Evolutionary conservation across 2,888 invertebrate genomes (phyloP).

Genomic region (Nemurella pictetii): DNA sequence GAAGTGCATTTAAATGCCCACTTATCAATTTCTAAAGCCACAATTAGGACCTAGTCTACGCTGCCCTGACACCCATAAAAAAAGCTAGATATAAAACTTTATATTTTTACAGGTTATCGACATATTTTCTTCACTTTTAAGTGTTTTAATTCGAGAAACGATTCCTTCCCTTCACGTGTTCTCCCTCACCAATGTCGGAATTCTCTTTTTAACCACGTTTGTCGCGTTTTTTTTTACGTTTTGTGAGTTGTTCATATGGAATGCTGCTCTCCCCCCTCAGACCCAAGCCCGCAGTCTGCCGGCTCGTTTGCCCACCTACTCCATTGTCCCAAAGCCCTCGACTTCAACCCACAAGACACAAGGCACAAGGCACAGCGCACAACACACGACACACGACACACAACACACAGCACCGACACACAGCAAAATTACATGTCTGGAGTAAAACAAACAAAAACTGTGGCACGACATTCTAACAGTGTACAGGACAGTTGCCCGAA

Average conservation of each 20-base stretch:
- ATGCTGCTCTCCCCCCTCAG: constrained; percentile 43
- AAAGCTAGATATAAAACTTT: too few relatives aligned
- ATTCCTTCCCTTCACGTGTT: constrained; percentile 1
- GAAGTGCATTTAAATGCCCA: too few relatives aligned
- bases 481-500: background rate
- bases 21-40: too few relatives aligned
- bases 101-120: too few relatives aligned
- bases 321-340: constrained; percentile 10
- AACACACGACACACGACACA: background rate
- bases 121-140: background rate
- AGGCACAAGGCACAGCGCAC: background rate
- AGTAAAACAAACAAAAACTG: background rate
- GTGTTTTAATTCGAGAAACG: background rate
- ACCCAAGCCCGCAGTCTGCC: constrained; percentile 36
- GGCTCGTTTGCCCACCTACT: constrained; percentile 25
- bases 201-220: constrained; percentile 25
- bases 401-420: too few relatives aligned
- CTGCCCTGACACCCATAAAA: too few relatives aligned
- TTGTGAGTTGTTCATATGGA: background rate
- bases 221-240: constrained; percentile 27
- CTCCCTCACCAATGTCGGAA: constrained; percentile 11
- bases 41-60: too few relatives aligned
- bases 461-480: background rate
- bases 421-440: background rate
- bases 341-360: background rate